Evolutionary conservation across 2,888 invertebrate species (phyloP), one percentile per base, ranked within the genome.

Genomic region (Acheta domesticus): DNA sequence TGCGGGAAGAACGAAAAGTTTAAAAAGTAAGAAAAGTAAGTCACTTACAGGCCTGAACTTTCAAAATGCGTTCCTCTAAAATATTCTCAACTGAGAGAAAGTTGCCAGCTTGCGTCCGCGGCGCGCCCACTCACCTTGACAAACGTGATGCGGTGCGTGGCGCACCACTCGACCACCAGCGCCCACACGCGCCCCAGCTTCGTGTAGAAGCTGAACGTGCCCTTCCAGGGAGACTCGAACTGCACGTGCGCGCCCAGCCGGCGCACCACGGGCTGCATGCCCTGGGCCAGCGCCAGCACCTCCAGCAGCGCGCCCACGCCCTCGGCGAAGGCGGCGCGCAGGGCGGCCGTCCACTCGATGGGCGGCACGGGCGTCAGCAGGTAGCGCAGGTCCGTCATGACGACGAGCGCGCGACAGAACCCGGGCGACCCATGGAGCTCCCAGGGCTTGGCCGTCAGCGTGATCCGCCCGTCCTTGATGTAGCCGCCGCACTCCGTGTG

Each of bases 141-240:
- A 48, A 95, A 89, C 0, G 96, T 92, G 20, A 91, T 88, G 82
- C 91, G 90, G 86, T 97, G 96, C 0, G 93, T 92, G 36, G 93
- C 92, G 85, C 96, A 95, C 98, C 98, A 98, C 85, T 96, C 94
- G 75, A 97, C 88, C 1, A 95, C 92, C 19, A 96, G 89, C 1
- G 96, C 93, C 83, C 98, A 94, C 83, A 96, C 94, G 83, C 95
- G 94, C 19, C 97, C 95, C 74, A 99, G 87, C 87, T 97, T 97
- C 79, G 98, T 93, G 89, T 99, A 98, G 77, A 99, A 89, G 86
- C 98, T 98, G 87, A 99, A 99, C 1, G 98, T 99, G 0, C 97
- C 95, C 87, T 99, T 99, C 99, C 99, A 99, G 86, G 99, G 99
- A 0, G 97, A 97, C 87, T 99, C 99, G 88, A 96, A 99, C 86